Evolutionary conservation across 53 echinoderm and acorn worm species (phyloP).

Genomic region (Antedon mediterranea): DNA sequence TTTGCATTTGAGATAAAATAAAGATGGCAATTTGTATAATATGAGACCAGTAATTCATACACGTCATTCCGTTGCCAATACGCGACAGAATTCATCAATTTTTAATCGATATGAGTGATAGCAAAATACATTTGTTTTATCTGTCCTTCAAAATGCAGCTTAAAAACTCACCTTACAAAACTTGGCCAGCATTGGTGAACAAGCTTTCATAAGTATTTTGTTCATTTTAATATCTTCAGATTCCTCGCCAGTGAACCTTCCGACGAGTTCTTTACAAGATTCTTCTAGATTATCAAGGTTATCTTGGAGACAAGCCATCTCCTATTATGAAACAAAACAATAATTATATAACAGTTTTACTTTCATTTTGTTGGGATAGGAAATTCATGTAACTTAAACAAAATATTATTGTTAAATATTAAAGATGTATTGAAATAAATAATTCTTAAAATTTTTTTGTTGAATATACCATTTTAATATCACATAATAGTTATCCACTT

Average conservation of each 20-base stretch:
- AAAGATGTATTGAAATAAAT: no score
- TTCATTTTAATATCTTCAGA: slow-evolving; percentile 86
- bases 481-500: no score
- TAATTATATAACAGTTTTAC: no score
- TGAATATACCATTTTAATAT: no score
- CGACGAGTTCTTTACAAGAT: slow-evolving; percentile 29
- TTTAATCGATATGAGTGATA: no score
- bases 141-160: background rate
- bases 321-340: slow-evolving; percentile 15
- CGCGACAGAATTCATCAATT: no score
- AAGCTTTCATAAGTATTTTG: slow-evolving; percentile 71
- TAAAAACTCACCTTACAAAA: slow-evolving; percentile 85
- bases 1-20: no score
- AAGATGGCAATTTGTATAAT: no score
- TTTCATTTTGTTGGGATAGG: no score
- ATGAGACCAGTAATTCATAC: background rate
- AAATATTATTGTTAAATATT: no score
- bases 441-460: no score
- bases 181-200: slow-evolving; percentile 77
- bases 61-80: background rate
- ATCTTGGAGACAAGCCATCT: slow-evolving; percentile 64
- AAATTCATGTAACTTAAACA: no score
- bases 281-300: slow-evolving; percentile 17
- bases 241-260: slow-evolving; percentile 70
- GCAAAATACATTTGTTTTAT: background rate